A percentile compares a stretch with the other conserved stretches of the same genome.
Conservation (phyloP, 2,113 vertebrate species). For the Urocynchramus pylzowi region DNA sequence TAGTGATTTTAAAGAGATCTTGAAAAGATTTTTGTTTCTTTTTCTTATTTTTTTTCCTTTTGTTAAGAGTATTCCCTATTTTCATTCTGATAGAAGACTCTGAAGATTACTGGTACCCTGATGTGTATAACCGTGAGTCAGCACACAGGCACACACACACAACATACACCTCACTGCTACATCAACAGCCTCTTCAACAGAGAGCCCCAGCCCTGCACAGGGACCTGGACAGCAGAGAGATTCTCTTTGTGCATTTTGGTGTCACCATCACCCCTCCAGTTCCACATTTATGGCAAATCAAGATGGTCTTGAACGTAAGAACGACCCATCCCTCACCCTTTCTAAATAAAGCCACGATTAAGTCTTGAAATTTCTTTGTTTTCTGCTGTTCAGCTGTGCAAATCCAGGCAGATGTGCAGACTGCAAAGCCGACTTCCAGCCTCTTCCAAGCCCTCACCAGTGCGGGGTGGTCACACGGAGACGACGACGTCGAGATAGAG, state of each 20-base stretch:
- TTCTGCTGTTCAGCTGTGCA: constrained; percentile 36
- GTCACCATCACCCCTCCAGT: constrained; percentile 13
- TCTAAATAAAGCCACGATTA: constrained; percentile 36
- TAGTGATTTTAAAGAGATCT: not conserved
- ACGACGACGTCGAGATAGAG: constrained; percentile 97
- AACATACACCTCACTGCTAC: not conserved
- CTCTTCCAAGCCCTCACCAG: constrained; percentile 28
- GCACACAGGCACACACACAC: not conserved
- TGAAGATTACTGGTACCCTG: not conserved
- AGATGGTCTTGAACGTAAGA: not conserved
- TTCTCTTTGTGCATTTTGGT: not conserved
- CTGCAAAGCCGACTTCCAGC: constrained; percentile 22
- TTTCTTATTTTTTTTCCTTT: not conserved
- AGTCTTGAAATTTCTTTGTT: constrained; percentile 34
- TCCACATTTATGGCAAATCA: not conserved
- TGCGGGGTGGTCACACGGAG: constrained; percentile 76
- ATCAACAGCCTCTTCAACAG: constrained; percentile 50
- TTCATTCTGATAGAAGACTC: constrained; percentile 51
- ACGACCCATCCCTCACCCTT: not conserved
- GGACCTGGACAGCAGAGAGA: constrained; percentile 1
- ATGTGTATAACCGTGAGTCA: not conserved
- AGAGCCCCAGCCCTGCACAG: not conserved
- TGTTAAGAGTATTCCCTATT: constrained; percentile 45
- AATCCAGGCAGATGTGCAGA: constrained; percentile 60
- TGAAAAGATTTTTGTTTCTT: not conserved